These are phyloP conservation scores for Chrysina gloriosa DNA, from an alignment of 2,888 invertebrate species.

Conservation along the genomic window DNA sequence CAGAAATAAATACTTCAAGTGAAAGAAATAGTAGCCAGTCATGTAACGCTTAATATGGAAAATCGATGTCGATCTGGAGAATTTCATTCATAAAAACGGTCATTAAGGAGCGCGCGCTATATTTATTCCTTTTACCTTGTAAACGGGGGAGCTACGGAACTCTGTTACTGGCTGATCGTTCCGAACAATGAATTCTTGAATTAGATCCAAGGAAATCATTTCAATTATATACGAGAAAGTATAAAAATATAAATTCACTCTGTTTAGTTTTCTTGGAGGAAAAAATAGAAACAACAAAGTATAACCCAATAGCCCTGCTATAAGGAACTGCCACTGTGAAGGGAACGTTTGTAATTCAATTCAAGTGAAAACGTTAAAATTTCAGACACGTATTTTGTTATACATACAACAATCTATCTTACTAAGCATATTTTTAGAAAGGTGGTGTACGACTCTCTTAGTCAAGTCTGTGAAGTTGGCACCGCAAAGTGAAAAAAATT, in stretches of 20 bases:
- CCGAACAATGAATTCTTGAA: constrained; percentile 28
- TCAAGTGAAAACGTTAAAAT: neutral
- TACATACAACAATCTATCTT: too few relatives aligned
- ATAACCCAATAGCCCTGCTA: too few relatives aligned
- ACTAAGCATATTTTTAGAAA: too few relatives aligned
- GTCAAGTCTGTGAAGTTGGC: too few relatives aligned
- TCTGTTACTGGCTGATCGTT: neutral
- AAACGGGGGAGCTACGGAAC: neutral
- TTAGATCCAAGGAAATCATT: constrained; percentile 32
- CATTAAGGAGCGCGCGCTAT: constrained; percentile 30
- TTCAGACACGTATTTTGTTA: too few relatives aligned
- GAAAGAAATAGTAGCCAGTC: constrained; percentile 35
- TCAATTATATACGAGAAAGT: constrained; percentile 20
- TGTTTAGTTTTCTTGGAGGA: neutral
- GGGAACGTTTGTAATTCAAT: neutral
- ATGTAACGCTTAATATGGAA: constrained; percentile 36
- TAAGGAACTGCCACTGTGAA: neutral
- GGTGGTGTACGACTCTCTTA: too few relatives aligned
- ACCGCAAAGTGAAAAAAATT: too few relatives aligned
- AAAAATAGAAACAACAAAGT: too few relatives aligned
- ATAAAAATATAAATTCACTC: neutral
- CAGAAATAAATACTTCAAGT: constrained; percentile 34
- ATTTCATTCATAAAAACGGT: constrained; percentile 34
- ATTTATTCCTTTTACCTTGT: constrained; percentile 29
- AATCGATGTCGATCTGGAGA: constrained; percentile 26